phyloP scores from a whole-genome alignment of 2,113 vertebrate genomes.

The Rhizomys pruinosus region DNA sequence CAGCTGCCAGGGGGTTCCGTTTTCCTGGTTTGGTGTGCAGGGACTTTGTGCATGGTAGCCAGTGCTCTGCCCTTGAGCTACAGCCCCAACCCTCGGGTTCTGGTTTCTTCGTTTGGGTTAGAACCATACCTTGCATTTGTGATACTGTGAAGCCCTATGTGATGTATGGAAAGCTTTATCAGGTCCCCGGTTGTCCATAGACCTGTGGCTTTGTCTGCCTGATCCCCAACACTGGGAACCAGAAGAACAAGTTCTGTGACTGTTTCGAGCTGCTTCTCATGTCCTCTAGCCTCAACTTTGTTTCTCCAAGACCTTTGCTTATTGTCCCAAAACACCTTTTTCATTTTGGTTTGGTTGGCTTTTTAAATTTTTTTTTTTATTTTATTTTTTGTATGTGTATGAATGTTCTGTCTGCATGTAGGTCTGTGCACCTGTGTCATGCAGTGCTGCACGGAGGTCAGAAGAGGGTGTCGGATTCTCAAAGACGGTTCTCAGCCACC shows the following conservation, averaged over 20 bases:
- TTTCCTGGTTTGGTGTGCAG: not conserved
- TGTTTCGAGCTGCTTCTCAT: not conserved
- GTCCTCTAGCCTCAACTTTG: not conserved
- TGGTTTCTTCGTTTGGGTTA: not conserved
- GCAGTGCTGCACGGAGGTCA: no score
- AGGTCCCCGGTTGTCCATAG: not conserved
- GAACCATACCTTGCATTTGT: not conserved
- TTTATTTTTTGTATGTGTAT: no score
- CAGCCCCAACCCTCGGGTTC: not conserved
- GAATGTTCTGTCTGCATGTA: no score
- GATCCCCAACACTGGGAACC: fast-evolving
- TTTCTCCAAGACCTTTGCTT: no score
- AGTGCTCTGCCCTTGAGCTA: no score
- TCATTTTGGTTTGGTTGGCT: no score
- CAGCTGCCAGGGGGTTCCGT: not conserved
- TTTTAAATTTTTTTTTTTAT: no score
- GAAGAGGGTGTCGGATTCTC: no score
- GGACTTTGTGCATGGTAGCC: not conserved
- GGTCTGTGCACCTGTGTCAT: no score
- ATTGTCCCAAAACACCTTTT: no score
- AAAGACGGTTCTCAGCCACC: no score
- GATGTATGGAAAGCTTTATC: no score
- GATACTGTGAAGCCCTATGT: not conserved
- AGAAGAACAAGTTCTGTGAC: not conserved
- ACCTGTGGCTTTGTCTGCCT: not conserved